phyloP scores from a whole-genome alignment of 2,888 invertebrate genomes.

The Pseudococcus viburni region DNA sequence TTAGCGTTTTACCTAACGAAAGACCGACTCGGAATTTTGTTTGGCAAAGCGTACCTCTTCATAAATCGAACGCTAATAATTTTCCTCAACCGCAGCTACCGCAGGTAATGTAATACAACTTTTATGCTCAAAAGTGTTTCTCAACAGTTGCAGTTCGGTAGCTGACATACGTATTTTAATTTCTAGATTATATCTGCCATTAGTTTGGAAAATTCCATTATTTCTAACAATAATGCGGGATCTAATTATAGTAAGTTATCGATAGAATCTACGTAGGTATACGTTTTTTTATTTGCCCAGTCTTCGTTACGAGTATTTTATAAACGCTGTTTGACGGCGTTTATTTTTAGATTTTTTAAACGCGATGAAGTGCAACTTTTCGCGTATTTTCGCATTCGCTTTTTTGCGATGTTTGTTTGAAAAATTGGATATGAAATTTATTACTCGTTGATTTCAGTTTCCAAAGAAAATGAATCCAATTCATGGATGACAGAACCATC shows the following conservation, averaged over 20 bases:
- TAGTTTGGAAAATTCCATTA: neutral
- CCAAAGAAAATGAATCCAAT: slow-evolving; percentile 44
- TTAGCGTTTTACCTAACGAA: neutral
- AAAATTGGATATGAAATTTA: neutral
- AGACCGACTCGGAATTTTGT: neutral
- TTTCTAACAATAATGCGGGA: neutral
- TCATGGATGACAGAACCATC: slow-evolving; percentile 3
- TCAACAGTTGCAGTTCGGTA: neutral
- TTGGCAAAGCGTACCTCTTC: slow-evolving; percentile 31
- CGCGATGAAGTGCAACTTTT: too few species aligned
- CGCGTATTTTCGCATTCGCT: neutral
- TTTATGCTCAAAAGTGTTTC: neutral
- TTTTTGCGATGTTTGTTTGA: neutral
- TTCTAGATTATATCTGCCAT: slow-evolving; percentile 18
- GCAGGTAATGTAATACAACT: neutral
- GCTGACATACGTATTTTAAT: neutral
- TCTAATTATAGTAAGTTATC: slow-evolving; percentile 23
- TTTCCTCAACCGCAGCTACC: neutral
- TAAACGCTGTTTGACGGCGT: neutral
- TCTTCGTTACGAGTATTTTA: neutral
- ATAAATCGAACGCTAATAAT: slow-evolving; percentile 36
- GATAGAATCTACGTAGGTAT: neutral
- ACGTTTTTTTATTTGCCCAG: neutral
- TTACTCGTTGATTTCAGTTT: neutral
- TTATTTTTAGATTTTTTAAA: neutral